Conservation (phyloP, 2,797 vertebrate genomes). For the Columba guinea region DNA sequence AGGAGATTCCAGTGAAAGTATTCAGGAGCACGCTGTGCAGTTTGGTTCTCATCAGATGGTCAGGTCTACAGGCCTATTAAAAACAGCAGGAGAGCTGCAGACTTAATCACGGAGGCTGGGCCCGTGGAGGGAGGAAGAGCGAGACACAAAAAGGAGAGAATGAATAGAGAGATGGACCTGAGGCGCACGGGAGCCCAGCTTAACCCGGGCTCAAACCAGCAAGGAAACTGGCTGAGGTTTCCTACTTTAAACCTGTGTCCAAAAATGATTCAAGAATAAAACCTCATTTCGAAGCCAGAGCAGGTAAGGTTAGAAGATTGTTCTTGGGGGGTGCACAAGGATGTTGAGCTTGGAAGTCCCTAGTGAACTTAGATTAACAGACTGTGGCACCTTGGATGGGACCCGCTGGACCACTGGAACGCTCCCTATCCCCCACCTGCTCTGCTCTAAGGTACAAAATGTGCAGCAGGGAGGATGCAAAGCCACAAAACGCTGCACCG, state of each 20-base stretch:
- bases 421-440: neutral
- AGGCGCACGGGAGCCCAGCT: neutral
- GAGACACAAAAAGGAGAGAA: conserved; percentile 46
- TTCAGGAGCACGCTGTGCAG: conserved; percentile 79
- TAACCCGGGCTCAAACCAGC: neutral
- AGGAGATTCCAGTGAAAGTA: conserved; percentile 85
- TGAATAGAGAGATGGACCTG: conserved; percentile 15
- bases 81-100: conserved; percentile 82
- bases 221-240: accelerated
- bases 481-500: neutral
- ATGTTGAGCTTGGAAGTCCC: neutral
- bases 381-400: neutral
- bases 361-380: neutral
- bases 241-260: neutral
- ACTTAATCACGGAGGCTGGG: conserved; percentile 84
- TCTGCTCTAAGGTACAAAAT: neutral
- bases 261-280: neutral
- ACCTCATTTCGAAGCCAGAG: neutral
- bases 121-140: conserved; percentile 67
- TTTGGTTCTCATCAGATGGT: conserved; percentile 82
- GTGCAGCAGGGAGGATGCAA: neutral
- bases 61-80: conserved; percentile 80
- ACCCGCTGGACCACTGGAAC: neutral
- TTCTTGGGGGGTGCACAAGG: neutral
- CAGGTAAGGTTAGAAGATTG: neutral